Conservation (phyloP, 2,888 invertebrate species). For the Anodontia alba region DNA sequence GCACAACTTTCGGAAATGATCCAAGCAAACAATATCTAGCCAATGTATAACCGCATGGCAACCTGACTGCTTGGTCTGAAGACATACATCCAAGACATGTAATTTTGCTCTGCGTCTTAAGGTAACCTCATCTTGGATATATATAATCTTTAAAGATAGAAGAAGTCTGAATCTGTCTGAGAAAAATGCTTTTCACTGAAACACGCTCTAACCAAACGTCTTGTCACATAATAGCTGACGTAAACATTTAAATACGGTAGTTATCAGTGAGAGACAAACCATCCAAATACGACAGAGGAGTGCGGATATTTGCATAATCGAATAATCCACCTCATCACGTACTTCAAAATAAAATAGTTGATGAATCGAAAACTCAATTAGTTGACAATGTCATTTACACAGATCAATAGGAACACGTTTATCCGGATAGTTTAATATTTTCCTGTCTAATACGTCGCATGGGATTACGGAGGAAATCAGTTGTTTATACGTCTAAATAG, state of each 20-base stretch:
- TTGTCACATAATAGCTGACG: no score
- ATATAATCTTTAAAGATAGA: no score
- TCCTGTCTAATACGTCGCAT: not conserved
- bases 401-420: slow-evolving; percentile 18
- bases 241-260: not conserved
- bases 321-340: slow-evolving; percentile 47
- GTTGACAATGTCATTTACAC: slow-evolving; percentile 27
- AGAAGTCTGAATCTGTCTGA: no score
- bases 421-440: slow-evolving; percentile 13
- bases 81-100: no score
- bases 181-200: no score
- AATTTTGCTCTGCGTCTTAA: no score
- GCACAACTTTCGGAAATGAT: no score
- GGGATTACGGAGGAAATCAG: not conserved
- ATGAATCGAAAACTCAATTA: slow-evolving; percentile 55
- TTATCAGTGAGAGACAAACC: not conserved
- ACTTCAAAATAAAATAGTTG: slow-evolving; percentile 32
- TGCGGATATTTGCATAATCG: slow-evolving; percentile 50
- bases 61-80: no score
- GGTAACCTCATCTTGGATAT: no score
- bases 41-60: no score
- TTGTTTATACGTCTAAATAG: not conserved
- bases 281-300: slow-evolving; percentile 10
- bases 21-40: no score
- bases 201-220: no score